Base-by-base conservation (phyloP, 2,113 vertebrate genomes). In the Clarias macrocephalus region DNA sequence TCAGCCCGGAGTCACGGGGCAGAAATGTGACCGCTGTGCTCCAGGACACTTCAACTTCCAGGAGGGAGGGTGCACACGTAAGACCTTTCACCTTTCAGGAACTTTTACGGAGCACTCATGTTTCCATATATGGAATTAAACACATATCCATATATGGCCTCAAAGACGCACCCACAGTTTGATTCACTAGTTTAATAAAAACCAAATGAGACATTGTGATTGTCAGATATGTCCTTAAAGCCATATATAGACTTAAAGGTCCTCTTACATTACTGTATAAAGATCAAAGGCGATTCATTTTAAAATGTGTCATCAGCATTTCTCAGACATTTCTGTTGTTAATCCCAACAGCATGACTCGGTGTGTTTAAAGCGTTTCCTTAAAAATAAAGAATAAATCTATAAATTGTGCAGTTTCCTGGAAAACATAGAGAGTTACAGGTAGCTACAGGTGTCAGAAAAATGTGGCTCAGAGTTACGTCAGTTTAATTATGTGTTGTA, bases 51-150 rank as follows among this genome's bases (percentile, higher is more conserved):
- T 97, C 93, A 96, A 95, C 93, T 99, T 99, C 88, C 96, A 99
- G 92, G 98, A 99, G 93, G 98, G 98, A 76, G 98, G 98, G 82
- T 99, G 98, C 92, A 96, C 96, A 90, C 92, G 98, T 99, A 95
- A 91, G 97, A 88, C 54, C 56, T 13, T 23, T 9, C 2, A 70
- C 76, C 60, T 59, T 23, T 37, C 68, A 77, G 72, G 75, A 19
- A 28, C 23, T 63, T 52, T 19, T 72, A 30, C 68, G 37, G 37
- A 19, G n/a, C 59, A 28, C 75, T 28, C 57, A 76, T 48, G 42
- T 63, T 63, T 63, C 21, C 62, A 63, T 23, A 25, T 63, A 63
- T 63, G 21, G 60, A 62, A 21, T 62, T 5, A 62, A 62, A 62
- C 60, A 16, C 60, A 62, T 5, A 4, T 62, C 15, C 56, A 57